Conservation (phyloP, 1,140 invertebrate species). For the Protaetia brevitarsis region DNA sequence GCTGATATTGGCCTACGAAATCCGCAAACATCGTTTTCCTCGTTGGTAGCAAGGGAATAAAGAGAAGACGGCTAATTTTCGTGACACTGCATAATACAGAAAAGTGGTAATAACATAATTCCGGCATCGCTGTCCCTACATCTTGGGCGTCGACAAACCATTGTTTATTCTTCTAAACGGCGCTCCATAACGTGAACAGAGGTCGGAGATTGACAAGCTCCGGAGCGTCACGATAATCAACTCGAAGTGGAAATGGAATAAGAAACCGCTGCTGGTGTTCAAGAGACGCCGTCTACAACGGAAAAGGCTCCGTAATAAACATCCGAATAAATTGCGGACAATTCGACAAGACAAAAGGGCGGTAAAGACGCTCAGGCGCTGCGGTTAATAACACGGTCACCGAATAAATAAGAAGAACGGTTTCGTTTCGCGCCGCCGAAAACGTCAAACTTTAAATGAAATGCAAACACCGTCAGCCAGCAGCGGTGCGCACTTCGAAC, state of each 20-base stretch:
- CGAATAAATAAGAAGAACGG: slow-evolving; percentile 16
- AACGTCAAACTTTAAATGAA: slow-evolving; percentile 21
- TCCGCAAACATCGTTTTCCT: slow-evolving; percentile 1
- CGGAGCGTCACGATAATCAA: slow-evolving; percentile 10
- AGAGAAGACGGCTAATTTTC: slow-evolving; percentile 1
- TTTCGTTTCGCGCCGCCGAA: slow-evolving; percentile 9
- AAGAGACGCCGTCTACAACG: neutral
- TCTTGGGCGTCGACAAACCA: neutral
- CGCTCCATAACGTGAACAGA: neutral
- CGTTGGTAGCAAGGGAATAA: neutral
- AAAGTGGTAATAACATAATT: slow-evolving; percentile 10
- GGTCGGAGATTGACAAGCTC: slow-evolving; percentile 3
- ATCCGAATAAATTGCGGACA: slow-evolving; percentile 19
- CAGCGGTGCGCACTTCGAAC: neutral
- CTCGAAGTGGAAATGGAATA: neutral
- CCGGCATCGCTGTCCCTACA: neutral
- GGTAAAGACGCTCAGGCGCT: neutral
- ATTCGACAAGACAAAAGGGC: slow-evolving; percentile 18
- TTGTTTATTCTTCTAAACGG: slow-evolving; percentile 12
- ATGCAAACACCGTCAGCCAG: slow-evolving; percentile 18
- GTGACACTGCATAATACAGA: slow-evolving; percentile 9
- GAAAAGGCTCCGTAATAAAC: slow-evolving; percentile 6
- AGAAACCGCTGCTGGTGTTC: neutral
- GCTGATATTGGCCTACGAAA: neutral
- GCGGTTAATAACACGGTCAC: slow-evolving; percentile 23